phyloP scores from a whole-genome alignment of 1,140 invertebrate species.

The Lasioglossum albipes region DNA sequence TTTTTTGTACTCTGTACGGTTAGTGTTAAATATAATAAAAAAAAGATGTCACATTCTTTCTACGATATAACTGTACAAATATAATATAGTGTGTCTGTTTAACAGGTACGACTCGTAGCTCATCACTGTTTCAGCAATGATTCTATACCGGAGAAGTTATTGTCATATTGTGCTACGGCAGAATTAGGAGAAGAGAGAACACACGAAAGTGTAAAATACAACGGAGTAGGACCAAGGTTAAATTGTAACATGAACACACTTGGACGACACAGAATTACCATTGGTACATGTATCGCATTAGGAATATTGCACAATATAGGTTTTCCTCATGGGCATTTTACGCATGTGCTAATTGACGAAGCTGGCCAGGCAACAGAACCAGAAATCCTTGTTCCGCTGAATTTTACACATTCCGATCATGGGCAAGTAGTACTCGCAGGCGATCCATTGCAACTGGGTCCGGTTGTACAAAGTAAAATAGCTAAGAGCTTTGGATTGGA shows the following conservation, averaged over 20 bases:
- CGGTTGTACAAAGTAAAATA: conserved; percentile 86
- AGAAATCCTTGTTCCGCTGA: conserved; percentile 89
- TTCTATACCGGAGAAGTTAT: conserved; percentile 82
- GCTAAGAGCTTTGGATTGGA: conserved; percentile 84
- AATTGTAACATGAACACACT: conserved; percentile 82
- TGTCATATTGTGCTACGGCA: conserved; percentile 86
- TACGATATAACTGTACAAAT: neutral
- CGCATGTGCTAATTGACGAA: conserved; percentile 94
- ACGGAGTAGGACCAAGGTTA: conserved; percentile 75
- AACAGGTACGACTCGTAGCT: conserved; percentile 83
- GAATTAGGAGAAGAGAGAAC: conserved; percentile 81
- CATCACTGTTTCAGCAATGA: conserved; percentile 82
- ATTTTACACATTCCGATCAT: conserved; percentile 74
- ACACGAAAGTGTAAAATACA: conserved; percentile 65
- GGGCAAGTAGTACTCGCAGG: conserved; percentile 92
- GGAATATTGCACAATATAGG: conserved; percentile 85
- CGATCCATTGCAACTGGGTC: conserved; percentile 95
- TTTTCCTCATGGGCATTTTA: conserved; percentile 88
- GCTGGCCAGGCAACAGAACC: conserved; percentile 94
- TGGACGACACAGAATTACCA: conserved; percentile 87
- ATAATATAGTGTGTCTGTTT: neutral
- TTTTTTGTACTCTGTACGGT: no score
- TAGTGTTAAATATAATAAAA: neutral
- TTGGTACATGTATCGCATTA: conserved; percentile 89
- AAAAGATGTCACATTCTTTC: neutral